Evolutionary conservation across 1,140 invertebrate genomes (phyloP).

Genomic region (Schlechtendalia chinensis): DNA sequence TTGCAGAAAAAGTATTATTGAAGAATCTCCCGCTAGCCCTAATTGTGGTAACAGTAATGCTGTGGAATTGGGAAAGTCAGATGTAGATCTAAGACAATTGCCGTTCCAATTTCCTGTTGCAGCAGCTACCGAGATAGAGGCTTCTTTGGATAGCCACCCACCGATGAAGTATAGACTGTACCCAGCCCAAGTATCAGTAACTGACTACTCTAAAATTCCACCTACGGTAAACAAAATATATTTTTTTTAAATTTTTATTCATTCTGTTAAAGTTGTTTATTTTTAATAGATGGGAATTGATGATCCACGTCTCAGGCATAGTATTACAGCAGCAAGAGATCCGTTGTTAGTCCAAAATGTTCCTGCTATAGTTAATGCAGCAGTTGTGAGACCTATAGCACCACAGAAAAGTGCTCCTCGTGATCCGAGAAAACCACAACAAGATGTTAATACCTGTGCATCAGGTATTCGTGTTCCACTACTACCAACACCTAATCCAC

Average conservation of each 20-base stretch:
- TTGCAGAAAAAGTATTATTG: slow-evolving; percentile 14
- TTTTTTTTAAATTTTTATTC: neutral
- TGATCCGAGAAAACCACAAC: slow-evolving; percentile 43
- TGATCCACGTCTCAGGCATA: slow-evolving; percentile 39
- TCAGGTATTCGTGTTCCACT: slow-evolving; percentile 19
- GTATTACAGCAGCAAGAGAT: slow-evolving; percentile 39
- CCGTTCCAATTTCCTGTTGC: slow-evolving; percentile 72
- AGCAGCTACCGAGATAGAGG: slow-evolving; percentile 81
- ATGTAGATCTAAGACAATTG: slow-evolving; percentile 67
- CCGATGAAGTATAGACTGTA: slow-evolving; percentile 56
- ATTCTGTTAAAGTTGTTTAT: neutral
- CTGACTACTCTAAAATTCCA: slow-evolving; percentile 51
- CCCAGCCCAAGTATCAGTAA: slow-evolving; percentile 47
- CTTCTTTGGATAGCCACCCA: slow-evolving; percentile 72
- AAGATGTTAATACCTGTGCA: slow-evolving; percentile 12
- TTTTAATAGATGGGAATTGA: slow-evolving; percentile 43
- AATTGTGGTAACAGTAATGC: slow-evolving; percentile 1
- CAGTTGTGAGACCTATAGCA: slow-evolving; percentile 2
- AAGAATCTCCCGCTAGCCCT: slow-evolving; percentile 43
- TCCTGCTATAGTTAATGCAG: neutral
- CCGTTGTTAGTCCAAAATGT: slow-evolving; percentile 19
- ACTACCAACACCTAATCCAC: slow-evolving; percentile 21
- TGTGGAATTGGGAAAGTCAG: slow-evolving; percentile 52
- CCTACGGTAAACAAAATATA: slow-evolving; percentile 22
- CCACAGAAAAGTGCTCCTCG: slow-evolving; percentile 35